Evolutionary conservation across 2,797 vertebrate genomes (phyloP), one percentile per base, ranked within the genome.

Genomic region (Catamblyrhynchus diadema): DNA sequence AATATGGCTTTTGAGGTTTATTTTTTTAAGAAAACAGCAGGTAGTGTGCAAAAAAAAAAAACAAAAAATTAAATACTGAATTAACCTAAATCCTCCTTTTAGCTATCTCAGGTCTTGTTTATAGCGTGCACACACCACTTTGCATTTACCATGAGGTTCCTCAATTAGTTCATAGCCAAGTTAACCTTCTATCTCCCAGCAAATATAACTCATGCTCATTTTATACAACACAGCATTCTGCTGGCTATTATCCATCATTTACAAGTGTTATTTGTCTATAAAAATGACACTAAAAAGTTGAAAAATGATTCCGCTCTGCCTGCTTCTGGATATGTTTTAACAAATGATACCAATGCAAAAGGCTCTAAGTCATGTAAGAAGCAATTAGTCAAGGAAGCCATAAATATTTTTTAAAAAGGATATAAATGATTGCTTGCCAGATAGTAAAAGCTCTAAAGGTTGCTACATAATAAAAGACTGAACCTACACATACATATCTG

Each of bases 211-310:
- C 98, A 98, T 93, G 93, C 92, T 95, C 94, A 62, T 98, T 97
- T 98, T 95, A 98, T 96, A 97, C 96, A 94, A 96, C 72, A 35
- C 87, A 86, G 97, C 97, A 97, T 97, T 97, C 97, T 98, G 96
- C 86, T 96, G 93, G 92, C 97, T 97, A 98, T 98, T 98, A 98
- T 97, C 98, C 97, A 98, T 98, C 97, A 98, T 98, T 98, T 98
- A 98, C 96, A 97, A 98, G 97, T 98, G 97, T 97, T 98, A 97
- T 97, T 98, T 98, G 98, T 98, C 98, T 97, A 98, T 98, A 98
- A 98, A 98, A 98, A 96, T 98, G 98, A 98, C 98, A 98, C 97
- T 97, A 97, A 98, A 98, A 97, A 98, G 97, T 98, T 98, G 98
- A 98, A 98, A 98, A 98, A 98, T 97, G 81, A 96, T 98, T 96